Conservation (phyloP, 2,113 vertebrate species). For the Gadus chalcogrammus region DNA sequence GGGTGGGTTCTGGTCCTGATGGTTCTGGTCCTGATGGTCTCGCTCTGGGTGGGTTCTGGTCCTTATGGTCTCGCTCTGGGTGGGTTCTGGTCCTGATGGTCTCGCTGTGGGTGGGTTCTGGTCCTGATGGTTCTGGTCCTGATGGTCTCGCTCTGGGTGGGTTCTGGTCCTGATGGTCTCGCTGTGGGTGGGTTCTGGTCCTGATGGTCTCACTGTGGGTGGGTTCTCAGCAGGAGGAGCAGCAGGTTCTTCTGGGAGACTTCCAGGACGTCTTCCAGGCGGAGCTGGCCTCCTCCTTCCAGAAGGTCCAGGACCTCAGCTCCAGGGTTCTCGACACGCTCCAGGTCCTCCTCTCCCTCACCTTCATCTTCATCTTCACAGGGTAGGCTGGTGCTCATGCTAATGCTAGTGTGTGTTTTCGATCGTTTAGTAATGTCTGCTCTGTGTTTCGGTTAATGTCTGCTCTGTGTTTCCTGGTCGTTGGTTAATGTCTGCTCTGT, state of each 20-base stretch:
- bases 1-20: no score
- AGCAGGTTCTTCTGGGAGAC: slow-evolving; percentile 29
- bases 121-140: no score
- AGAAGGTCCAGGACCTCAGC: neutral
- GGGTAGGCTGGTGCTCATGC: neutral
- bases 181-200: no score
- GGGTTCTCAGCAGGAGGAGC: slow-evolving; percentile 38
- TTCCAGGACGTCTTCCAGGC: slow-evolving; percentile 29
- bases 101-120: no score
- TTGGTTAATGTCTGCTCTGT: no score
- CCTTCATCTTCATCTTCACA: slow-evolving; percentile 51
- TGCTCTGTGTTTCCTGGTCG: no score
- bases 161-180: no score
- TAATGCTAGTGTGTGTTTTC: neutral
- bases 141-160: no score
- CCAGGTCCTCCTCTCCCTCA: slow-evolving; percentile 43
- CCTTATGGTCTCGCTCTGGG: no score
- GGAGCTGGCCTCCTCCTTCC: slow-evolving; percentile 12
- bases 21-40: no score
- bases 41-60: neutral
- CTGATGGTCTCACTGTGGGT: no score
- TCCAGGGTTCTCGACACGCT: slow-evolving; percentile 14
- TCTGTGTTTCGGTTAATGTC: slow-evolving; percentile 25
- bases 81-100: no score
- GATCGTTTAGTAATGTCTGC: neutral